Conservation (phyloP, 1,140 invertebrate species). For the Papilio polyxenes region DNA sequence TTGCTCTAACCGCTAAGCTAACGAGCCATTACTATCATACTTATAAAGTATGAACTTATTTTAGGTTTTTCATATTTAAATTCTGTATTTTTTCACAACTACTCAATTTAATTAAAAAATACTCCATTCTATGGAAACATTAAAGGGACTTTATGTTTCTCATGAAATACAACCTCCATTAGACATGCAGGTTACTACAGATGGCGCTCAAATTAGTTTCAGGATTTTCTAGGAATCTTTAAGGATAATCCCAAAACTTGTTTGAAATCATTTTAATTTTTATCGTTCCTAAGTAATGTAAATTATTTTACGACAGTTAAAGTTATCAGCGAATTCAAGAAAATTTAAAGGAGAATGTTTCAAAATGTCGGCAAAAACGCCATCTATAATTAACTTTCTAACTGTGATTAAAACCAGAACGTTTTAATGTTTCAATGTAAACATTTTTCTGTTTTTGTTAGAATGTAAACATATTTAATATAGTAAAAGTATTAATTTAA, state of each 20-base stretch:
- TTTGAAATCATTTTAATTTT: too few species aligned
- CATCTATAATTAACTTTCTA: neutral
- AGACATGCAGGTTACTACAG: neutral
- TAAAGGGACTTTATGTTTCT: neutral
- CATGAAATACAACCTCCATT: neutral
- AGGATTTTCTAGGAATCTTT: neutral
- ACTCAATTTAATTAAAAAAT: neutral
- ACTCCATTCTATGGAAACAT: neutral
- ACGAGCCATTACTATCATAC: constrained; percentile 9
- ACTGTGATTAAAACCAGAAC: too few species aligned
- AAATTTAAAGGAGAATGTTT: too few species aligned
- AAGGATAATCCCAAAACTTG: neutral
- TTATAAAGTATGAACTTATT: constrained; percentile 35
- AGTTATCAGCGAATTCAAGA: neutral
- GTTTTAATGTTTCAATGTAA: too few species aligned
- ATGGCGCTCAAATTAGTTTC: neutral
- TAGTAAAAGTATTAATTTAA: too few species aligned
- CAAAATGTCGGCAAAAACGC: neutral
- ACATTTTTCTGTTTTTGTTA: too few species aligned
- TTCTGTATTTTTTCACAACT: neutral
- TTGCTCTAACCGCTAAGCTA: neutral
- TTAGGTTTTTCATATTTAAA: neutral
- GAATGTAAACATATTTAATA: too few species aligned
- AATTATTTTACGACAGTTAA: neutral
- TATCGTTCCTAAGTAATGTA: too few species aligned